These are phyloP conservation scores for Aleiodes leptofemur DNA, from an alignment of 2,888 invertebrate genomes.

Conservation along the genomic window DNA sequence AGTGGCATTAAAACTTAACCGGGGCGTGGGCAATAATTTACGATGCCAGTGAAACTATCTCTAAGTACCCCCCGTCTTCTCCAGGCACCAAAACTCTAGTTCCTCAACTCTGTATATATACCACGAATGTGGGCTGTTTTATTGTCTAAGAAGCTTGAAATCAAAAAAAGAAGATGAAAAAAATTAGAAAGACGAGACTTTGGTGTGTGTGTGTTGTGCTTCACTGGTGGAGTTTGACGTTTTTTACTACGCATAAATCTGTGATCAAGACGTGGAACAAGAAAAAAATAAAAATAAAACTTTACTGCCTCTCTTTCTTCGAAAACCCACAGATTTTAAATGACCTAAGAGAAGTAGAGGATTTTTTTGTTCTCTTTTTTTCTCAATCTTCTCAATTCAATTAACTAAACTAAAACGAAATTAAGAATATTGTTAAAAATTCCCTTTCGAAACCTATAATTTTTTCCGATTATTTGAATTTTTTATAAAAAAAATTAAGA, in stretches of 20 bases:
- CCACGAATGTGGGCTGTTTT: slow-evolving; percentile 51
- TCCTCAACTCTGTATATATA: slow-evolving; percentile 47
- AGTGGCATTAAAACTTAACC: slow-evolving; percentile 68
- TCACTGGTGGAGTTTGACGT: slow-evolving; percentile 36
- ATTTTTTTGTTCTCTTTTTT: not conserved
- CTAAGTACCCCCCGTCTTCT: slow-evolving; percentile 64
- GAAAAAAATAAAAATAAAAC: slow-evolving; percentile 27
- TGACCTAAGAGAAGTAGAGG: not conserved
- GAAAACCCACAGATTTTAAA: slow-evolving; percentile 62
- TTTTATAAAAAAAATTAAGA: too few relatives aligned
- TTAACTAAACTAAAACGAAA: too few relatives aligned
- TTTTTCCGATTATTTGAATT: too few relatives aligned
- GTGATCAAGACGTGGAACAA: slow-evolving; percentile 58
- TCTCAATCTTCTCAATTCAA: too few relatives aligned
- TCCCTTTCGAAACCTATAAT: too few relatives aligned
- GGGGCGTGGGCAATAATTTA: slow-evolving; percentile 73
- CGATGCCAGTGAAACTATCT: slow-evolving; percentile 72
- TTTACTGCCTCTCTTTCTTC: slow-evolving; percentile 67
- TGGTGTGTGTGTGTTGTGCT: not conserved
- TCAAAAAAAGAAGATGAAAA: slow-evolving; percentile 17
- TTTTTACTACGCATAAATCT: slow-evolving; percentile 72
- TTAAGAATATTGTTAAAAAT: too few relatives aligned
- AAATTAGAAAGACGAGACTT: slow-evolving; percentile 37
- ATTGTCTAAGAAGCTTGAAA: slow-evolving; percentile 48
- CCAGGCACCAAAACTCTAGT: slow-evolving; percentile 58